Evolutionary conservation across 2,113 vertebrate genomes (phyloP), one percentile per base, ranked within the genome.

Genomic region (Illadopsis cleaveri): DNA sequence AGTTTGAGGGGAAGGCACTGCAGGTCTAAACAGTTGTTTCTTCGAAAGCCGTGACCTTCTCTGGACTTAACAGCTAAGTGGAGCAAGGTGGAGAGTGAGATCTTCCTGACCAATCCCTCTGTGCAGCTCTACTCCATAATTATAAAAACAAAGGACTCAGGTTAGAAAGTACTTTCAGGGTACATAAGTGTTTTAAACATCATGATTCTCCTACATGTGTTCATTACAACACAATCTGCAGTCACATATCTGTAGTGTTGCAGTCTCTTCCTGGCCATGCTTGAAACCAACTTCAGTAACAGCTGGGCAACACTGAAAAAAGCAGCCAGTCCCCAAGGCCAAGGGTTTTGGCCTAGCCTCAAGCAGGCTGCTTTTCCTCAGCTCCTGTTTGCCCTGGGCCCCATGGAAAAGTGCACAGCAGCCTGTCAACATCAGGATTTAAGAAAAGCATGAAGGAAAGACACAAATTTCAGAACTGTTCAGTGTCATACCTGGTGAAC

Each of bases 131-230:
- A 47, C 30, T 19, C 53, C 7, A 64, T 37, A 24, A 33, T 73
- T 44, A 72, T 44, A 69, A 72, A 86, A 85, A 47, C 38, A 66
- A 93, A 64, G 47, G 28, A 16, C n/a, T 64, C 5, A 1, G 22
- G 27, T 47, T 77, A 50, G 38, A 58, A 91, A 78, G 17, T 20
- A 38, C 27, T 75, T 82, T 35, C 1, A 31, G 22, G 0, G 0
- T 0, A 1, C 19, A 5, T 28, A 64, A 62, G 24, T 35, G 12
- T 75, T 75, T 65, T 40, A 85, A 57, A 66, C 23, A 30, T 45
- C 0, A 0, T 37, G 44, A 56, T 64, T 87, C 65, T 72, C 24
- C 53, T 64, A 38, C 16, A 5, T 30, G 15, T 60, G 19, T 57
- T 82, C 20, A 44, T 82, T 48, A 40, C 53, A 68, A 48, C 16